Evolutionary conservation across 2,888 invertebrate species (phyloP), one percentile per base, ranked within the genome.

Genomic region (Uropetala carovei): DNA sequence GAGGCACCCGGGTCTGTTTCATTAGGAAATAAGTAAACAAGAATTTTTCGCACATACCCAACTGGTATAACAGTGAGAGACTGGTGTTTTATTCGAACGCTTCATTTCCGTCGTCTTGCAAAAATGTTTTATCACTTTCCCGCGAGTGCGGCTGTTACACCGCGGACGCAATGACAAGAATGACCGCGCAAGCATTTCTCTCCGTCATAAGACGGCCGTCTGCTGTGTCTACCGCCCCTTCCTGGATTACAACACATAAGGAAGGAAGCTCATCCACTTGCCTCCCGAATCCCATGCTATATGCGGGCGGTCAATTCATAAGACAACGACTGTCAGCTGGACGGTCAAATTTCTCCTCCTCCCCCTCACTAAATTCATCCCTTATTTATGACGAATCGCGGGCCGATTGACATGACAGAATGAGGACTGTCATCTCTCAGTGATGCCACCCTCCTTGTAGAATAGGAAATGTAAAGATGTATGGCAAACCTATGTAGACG

Each of bases 231-330:
- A 13, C n/a, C 60, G 14, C 30, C 83, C 30, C 43, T 57, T 60
- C 60, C 22, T 22, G n/a, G 64, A 89, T 89, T 89, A 64, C 89
- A 64, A 89, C 89, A 89, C 64, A 18, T 18, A 43, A 56, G 64
- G 5, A 60, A n/a, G 22, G 30, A 60, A 86, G 59, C 59, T 86
- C 86, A 60, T 64, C 86, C 60, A 16, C 60, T 30, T 22, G 5
- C 86, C 30, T 22, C 27, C 59, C 60, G 27, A 64, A 64, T 18
- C 64, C 9, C 60, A n/a, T 43, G 11, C n/a, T 22, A 0, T n/a
- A 43, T 13, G 27, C 75, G 75, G 22, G 27, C 75, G 22, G 75
- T 18, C 75, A 75, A 75, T 58, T 57, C 85, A 22, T n/a, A 16
- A 43, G 64, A 27, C 75, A 27, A 75, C 27, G 75, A 22, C 75